Evolutionary conservation across 2,888 invertebrate species (phyloP), one percentile per base, ranked within the genome.

Genomic region (Allophyes oxyacanthae): DNA sequence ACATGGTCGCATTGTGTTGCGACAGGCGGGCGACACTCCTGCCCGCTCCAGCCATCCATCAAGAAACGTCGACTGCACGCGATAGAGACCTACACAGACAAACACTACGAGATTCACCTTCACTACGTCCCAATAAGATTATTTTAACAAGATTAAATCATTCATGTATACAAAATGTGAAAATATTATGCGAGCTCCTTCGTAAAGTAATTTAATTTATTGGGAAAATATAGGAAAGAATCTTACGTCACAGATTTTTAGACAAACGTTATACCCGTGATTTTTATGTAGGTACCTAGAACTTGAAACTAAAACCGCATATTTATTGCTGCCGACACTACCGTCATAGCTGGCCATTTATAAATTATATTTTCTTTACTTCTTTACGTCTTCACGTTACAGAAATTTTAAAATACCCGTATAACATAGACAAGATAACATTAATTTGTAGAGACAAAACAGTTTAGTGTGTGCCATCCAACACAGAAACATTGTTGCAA

Each of bases 401-500:
- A 20, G 20, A 20, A 20, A 20, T 20, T 20, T 20, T 20, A 20
- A 3, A 20, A 38, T 20, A 13, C 2, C 40, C 8, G n/a, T 53
- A 20, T n/a, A 50, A 20, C 36, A 32, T 42, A 66, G 45, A 64
- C 48, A 36, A 49, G 52, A 66, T 57, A 52, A 25, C 37, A 42
- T 64, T 8, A 48, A 38, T 64, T 44, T 34, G 40, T 48, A 25
- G n/a, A 55, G 46, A 52, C 52, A 55, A 67, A 46, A 62, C 57
- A 58, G 58, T 55, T 66, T 45, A 59, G 48, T 46, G 26, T 6
- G 28, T 53, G 45, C 20, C 38, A 49, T 51, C 34, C 30, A 61
- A 55, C 36, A 58, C 49, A 54, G 50, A 72, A 69, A 80, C 78
- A 82, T 68, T 78, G 80, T 79, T 81, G 78, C 77, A 79, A 77